Percentiles rank a stretch among this genome's conserved stretches.
These are phyloP conservation scores for Parapristionchus giblindavisi DNA, from an alignment of 2,888 invertebrate species.

Conservation along the genomic window DNA sequence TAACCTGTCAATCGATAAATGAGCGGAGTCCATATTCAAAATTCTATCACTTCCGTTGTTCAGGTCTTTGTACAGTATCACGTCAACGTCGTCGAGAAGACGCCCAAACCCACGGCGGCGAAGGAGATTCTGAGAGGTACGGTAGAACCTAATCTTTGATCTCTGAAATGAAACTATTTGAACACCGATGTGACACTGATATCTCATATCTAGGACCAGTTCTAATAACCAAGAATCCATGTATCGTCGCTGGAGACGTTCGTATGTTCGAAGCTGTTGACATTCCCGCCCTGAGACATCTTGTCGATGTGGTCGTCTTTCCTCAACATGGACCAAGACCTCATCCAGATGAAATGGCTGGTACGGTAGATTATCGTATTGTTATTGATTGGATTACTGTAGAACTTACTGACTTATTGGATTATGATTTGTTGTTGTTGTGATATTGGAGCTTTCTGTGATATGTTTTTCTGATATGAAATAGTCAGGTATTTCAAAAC, in stretches of 20 bases:
- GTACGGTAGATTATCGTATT: conserved; percentile 35
- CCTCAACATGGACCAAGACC: conserved; percentile 70
- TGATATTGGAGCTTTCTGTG: conserved; percentile 1
- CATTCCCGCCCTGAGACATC: conserved; percentile 62
- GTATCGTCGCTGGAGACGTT: conserved; percentile 71
- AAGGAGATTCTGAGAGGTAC: conserved; percentile 48
- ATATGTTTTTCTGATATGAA: too few species aligned
- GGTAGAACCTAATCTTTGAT: neutral
- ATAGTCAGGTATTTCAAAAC: too few species aligned
- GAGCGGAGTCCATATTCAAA: too few species aligned
- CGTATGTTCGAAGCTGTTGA: conserved; percentile 68
- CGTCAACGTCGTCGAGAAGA: conserved; percentile 41
- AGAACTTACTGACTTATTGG: neutral
- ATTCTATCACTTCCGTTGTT: neutral
- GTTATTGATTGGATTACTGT: neutral
- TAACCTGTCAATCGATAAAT: too few species aligned
- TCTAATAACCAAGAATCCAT: conserved; percentile 72
- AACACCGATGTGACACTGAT: too few species aligned
- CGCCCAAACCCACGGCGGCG: conserved; percentile 38
- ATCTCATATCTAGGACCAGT: conserved; percentile 59
- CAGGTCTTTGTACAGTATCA: conserved; percentile 64
- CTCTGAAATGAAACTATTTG: too few species aligned
- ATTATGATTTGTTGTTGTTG: neutral
- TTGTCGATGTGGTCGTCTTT: conserved; percentile 72
- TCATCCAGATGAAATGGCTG: conserved; percentile 72